Base-by-base conservation (phyloP, 2,888 invertebrate genomes). In the Myopa testacea region DNA sequence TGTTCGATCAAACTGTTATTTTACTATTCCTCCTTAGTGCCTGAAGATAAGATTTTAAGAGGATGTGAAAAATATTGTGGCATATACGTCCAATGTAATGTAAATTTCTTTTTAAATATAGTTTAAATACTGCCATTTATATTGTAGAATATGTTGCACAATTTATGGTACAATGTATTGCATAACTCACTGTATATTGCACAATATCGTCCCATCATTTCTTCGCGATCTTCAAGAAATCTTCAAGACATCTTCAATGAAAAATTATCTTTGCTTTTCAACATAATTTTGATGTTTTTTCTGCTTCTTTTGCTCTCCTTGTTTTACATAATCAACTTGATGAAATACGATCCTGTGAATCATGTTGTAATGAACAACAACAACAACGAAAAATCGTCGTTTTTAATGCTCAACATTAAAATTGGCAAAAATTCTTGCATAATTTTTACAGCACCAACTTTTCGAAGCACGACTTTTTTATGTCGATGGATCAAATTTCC, bases 341-440 rank as follows among this genome's bases (percentile, higher is more conserved):
- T 50, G 75, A 60, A 75, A 75, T 68, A 68, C 60, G 69, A 75
- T 60, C 14, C 60, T 8, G 10, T 37, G n/a, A 67, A 60, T 26
- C 6, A 60, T 60, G 14, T 60, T n/a, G 62, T 34, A 60, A 75
- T 50, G 45, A 10, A 45, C 3, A 45, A 45, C 45, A 45, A 8
- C 52, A 26, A 26, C 26, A 26, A 26, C 26, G 26, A 26, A 26
- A 26, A 26, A 26, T 26, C 26, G 26, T 40, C 26, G 40, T 4
- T 52, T 52, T 52, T 34, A 45, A 45, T 45, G 10, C 45, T 19
- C n/a, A 10, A 62, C 10, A 16, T 74, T 65, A 52, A 7, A 7
- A 40, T 40, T 60, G 60, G 10, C 40, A 58, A 40, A 75, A 68
- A 75, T 75, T 69, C 75, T 69, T 75, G 69, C 75, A 75, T 75